A percentile compares a stretch with the other conserved stretches of the same genome.
Evolutionary conservation across 2,113 vertebrate species (phyloP).

Genomic region (Dissostichus mawsoni): DNA sequence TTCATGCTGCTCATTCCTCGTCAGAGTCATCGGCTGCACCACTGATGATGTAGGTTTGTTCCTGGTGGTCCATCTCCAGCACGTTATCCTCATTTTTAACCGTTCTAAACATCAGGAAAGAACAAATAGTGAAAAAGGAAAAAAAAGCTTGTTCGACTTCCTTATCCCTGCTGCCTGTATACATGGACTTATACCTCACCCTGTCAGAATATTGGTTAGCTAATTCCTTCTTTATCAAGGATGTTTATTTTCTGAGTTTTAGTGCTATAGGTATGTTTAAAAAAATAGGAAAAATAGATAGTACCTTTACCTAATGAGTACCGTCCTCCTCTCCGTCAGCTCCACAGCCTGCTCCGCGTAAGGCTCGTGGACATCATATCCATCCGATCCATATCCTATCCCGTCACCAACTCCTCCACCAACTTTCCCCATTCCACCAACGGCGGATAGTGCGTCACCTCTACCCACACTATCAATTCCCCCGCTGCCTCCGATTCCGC

Average conservation of each 20-base stretch:
- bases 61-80: conserved; percentile 79
- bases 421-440: conserved; percentile 25
- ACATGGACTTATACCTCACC: background rate
- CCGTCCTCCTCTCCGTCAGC: conserved; percentile 82
- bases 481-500: conserved; percentile 24
- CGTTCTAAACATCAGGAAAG: conserved; percentile 59
- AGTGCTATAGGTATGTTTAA: background rate
- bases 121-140: background rate
- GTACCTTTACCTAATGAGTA: conserved; percentile 84
- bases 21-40: conserved; percentile 83
- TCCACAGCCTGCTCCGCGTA: conserved; percentile 82
- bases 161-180: background rate
- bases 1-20: conserved; percentile 66
- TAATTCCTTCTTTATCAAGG: background rate
- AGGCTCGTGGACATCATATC: conserved; percentile 50
- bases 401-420: conserved; percentile 27
- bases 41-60: conserved; percentile 81
- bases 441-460: conserved; percentile 24
- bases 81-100: conserved; percentile 78
- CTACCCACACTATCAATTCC: background rate
- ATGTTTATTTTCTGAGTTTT: background rate
- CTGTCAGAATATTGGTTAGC: background rate
- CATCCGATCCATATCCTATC: conserved; percentile 47
- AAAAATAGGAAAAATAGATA: conserved; percentile 37
- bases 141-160: background rate